Evolutionary conservation across 1,140 invertebrate species (phyloP).

Genomic region (Ridgeia piscesae): DNA sequence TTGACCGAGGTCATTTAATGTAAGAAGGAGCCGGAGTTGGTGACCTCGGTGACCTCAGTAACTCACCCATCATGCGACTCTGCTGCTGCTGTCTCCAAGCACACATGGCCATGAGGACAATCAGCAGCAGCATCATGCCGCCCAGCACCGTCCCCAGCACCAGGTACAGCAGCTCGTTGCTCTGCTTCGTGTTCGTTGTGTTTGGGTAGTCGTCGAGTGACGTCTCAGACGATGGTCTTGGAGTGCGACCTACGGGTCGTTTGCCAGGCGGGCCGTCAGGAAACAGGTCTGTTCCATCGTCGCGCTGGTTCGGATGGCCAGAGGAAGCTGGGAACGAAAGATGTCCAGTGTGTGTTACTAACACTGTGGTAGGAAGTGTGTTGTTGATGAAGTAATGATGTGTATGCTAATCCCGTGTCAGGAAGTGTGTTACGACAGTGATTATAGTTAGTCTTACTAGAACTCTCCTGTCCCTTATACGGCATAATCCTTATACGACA

Average conservation of each 20-base stretch:
- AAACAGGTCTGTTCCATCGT: background rate
- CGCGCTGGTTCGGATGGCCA: conserved; percentile 18
- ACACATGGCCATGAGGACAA: conserved; percentile 56
- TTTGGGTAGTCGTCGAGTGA: background rate
- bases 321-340: background rate
- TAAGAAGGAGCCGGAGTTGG: too few relatives aligned
- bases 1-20: too few relatives aligned
- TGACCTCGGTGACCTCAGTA: too few relatives aligned
- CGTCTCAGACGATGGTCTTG: background rate
- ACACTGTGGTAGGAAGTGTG: too few relatives aligned
- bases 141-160: conserved; percentile 56
- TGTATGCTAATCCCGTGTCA: too few relatives aligned
- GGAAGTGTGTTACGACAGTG: too few relatives aligned
- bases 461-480: too few relatives aligned
- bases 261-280: conserved; percentile 7
- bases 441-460: too few relatives aligned
- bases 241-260: background rate
- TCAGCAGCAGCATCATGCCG: conserved; percentile 49
- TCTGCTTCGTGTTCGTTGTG: conserved; percentile 36
- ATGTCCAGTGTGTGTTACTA: background rate
- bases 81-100: conserved; percentile 55
- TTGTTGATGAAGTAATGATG: too few relatives aligned
- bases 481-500: too few relatives aligned
- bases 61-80: conserved; percentile 46
- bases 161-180: conserved; percentile 52